Percentiles rank a stretch among this genome's conserved stretches.
Evolutionary conservation across 2,888 invertebrate genomes (phyloP).

Genomic region (Hirtodrosophila duncani): DNA sequence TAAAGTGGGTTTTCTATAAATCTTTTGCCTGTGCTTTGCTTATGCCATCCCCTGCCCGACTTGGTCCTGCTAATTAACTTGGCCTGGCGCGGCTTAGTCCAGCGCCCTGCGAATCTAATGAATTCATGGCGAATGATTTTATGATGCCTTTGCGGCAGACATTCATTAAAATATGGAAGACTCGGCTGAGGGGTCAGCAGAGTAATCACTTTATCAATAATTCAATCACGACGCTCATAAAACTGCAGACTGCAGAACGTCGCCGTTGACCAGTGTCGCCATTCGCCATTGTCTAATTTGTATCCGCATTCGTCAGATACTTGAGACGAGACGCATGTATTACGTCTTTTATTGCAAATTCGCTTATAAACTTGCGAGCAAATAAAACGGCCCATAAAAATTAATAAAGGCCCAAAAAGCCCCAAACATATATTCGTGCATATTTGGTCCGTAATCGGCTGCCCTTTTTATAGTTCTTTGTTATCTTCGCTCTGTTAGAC

Average conservation of each 20-base stretch:
- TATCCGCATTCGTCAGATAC: constrained; percentile 31
- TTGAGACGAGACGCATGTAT: constrained; percentile 21
- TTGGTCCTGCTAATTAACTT: neutral
- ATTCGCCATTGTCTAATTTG: too few species aligned
- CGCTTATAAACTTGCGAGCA: constrained; percentile 43
- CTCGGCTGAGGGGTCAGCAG: constrained; percentile 33
- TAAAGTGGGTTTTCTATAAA: constrained; percentile 61
- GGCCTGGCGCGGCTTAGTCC: constrained; percentile 4
- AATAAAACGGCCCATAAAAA: constrained; percentile 63
- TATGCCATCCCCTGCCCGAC: neutral
- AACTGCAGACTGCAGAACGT: constrained; percentile 36
- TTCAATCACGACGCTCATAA: constrained; percentile 70
- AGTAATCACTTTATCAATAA: constrained; percentile 70
- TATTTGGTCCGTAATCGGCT: neutral
- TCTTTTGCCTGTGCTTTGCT: constrained; percentile 21
- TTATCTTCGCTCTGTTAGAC: constrained; percentile 35
- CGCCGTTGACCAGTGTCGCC: too few species aligned
- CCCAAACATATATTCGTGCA: neutral
- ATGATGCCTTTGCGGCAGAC: too few species aligned
- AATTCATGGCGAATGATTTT: constrained; percentile 32
- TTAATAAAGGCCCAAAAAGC: constrained; percentile 56
- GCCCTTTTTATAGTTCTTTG: constrained; percentile 66
- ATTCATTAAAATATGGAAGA: constrained; percentile 24
- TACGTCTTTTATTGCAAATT: constrained; percentile 59
- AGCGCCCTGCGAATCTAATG: constrained; percentile 29